Conservation (phyloP, 2,888 invertebrate species). For the Caenorhabditis sp. region DNA sequence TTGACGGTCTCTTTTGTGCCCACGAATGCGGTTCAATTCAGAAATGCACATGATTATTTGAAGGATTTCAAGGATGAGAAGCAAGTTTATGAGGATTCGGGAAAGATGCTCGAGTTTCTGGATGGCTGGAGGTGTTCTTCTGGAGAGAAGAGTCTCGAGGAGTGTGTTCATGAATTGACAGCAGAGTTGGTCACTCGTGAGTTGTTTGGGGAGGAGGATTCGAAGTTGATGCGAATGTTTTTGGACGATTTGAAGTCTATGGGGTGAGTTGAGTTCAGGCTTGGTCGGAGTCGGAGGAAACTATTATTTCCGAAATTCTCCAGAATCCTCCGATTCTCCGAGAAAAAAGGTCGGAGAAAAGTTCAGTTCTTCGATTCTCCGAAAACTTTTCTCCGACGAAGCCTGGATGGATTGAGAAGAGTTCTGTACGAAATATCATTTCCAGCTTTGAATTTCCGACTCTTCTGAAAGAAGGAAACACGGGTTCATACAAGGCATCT, state of each 20-base stretch:
- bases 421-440: too few species aligned
- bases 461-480: background rate
- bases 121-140: conserved; percentile 59
- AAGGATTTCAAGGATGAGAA: conserved; percentile 70
- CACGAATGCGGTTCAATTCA: conserved; percentile 68
- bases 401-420: too few species aligned
- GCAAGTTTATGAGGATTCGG: conserved; percentile 68
- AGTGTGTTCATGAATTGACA: conserved; percentile 61
- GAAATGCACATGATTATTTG: conserved; percentile 72
- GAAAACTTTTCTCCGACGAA: too few species aligned
- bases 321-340: background rate
- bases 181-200: conserved; percentile 33
- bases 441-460: conserved; percentile 22
- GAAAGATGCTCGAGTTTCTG: conserved; percentile 62
- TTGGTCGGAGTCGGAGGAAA: too few species aligned
- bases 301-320: too few species aligned
- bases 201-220: conserved; percentile 63
- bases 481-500: conserved; percentile 1
- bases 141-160: background rate
- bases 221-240: conserved; percentile 13
- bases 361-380: too few species aligned
- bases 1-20: conserved; percentile 69
- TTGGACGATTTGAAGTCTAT: conserved; percentile 17
- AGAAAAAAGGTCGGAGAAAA: background rate
- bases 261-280: conserved; percentile 7